phyloP scores from a whole-genome alignment of 2,113 vertebrate genomes.

The Hydropotes inermis region DNA sequence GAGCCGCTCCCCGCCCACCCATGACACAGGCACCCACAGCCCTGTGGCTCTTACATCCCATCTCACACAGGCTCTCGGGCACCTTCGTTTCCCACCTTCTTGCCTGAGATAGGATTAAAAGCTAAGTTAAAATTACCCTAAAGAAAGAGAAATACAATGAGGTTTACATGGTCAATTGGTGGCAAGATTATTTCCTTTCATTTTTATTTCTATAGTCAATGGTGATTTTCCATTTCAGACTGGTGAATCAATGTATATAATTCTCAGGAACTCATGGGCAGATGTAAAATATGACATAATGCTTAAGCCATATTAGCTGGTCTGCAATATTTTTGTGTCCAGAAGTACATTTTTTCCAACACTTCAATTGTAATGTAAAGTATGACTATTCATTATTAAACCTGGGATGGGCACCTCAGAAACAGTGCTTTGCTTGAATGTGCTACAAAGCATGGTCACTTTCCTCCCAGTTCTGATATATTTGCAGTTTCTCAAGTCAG shows the following conservation, averaged over 20 bases:
- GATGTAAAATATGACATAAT: not conserved
- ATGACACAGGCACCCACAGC: not conserved
- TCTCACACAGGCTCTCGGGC: not conserved
- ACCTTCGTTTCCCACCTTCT: not conserved
- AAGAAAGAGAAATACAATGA: not conserved
- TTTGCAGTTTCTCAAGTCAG: not conserved
- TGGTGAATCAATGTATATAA: not conserved
- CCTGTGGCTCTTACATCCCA: fast-evolving
- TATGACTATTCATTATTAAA: not conserved
- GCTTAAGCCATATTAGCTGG: not conserved
- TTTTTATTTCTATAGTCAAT: not conserved
- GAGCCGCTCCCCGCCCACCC: not conserved
- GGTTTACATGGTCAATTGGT: not conserved
- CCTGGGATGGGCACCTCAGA: not conserved
- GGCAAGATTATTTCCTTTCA: not conserved
- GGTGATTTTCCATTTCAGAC: not conserved
- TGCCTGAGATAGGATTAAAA: not conserved
- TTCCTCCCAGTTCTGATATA: not conserved
- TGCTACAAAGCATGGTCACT: not conserved
- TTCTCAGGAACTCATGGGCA: not conserved
- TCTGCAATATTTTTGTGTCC: not conserved
- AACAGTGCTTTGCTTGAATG: not conserved
- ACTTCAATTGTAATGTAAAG: not conserved
- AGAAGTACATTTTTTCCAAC: not conserved
- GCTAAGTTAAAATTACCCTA: not conserved